A percentile compares a stretch with the other conserved stretches of the same genome.
Conservation (phyloP, 2,113 vertebrate species). For the Odocoileus virginianus region DNA sequence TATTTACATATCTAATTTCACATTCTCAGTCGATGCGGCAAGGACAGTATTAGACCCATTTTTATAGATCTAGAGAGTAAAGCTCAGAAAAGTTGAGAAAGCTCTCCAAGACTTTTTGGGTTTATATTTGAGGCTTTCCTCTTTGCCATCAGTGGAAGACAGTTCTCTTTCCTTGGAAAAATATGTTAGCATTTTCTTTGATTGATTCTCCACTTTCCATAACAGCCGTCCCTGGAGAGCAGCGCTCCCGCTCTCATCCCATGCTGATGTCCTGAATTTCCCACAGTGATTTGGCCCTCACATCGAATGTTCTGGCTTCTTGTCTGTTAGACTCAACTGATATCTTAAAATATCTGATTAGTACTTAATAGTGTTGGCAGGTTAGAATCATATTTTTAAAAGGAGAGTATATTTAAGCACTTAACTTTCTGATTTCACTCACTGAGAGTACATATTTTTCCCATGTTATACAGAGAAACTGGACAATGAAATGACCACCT, state of each 20-base stretch:
- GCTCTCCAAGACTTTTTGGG: neutral
- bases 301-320: constrained; percentile 64
- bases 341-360: constrained; percentile 78
- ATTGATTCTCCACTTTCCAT: constrained; percentile 41
- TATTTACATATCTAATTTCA: constrained; percentile 59
- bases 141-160: neutral
- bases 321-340: constrained; percentile 64
- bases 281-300: constrained; percentile 66
- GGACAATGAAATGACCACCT: constrained; percentile 88
- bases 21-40: constrained; percentile 24
- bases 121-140: constrained; percentile 39
- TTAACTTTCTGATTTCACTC: constrained; percentile 77
- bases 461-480: constrained; percentile 83
- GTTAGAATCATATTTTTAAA: constrained; percentile 67
- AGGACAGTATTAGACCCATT: constrained; percentile 47
- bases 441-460: constrained; percentile 78
- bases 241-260: constrained; percentile 46
- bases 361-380: constrained; percentile 71
- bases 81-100: constrained; percentile 46
- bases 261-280: constrained; percentile 63
- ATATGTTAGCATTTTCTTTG: constrained; percentile 24
- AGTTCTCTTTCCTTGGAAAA: constrained; percentile 43
- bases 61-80: constrained; percentile 38
- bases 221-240: constrained; percentile 57
- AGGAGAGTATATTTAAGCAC: constrained; percentile 76